Percentiles rank a stretch among this genome's conserved stretches.
Evolutionary conservation across 2,888 invertebrate species (phyloP).

Genomic region (Cyrtodaria siliqua): DNA sequence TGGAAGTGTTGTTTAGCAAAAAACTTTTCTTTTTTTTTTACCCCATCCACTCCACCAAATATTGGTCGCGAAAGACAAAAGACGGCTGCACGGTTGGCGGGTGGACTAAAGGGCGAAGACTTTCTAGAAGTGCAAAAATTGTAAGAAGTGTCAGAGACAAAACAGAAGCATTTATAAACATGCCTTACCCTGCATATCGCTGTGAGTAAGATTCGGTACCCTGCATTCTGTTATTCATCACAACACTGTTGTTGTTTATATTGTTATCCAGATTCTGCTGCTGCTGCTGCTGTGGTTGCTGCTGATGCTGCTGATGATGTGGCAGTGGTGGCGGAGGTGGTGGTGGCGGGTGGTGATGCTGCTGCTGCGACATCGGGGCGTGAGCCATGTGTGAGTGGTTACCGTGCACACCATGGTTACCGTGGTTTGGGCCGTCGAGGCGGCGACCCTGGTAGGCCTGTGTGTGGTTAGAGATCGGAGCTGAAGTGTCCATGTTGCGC

Average conservation of each 20-base stretch:
- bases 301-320: conserved; percentile 18
- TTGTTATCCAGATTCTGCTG: too few relatives aligned
- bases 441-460: conserved; percentile 43
- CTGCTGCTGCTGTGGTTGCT: too few relatives aligned
- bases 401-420: conserved; percentile 27
- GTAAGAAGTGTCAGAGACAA: too few relatives aligned
- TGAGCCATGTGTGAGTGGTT: conserved; percentile 31
- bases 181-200: too few relatives aligned
- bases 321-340: background rate
- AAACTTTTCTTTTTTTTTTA: too few relatives aligned
- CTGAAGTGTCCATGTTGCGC: conserved; percentile 57
- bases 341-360: conserved; percentile 41
- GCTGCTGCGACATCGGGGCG: conserved; percentile 28
- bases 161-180: too few relatives aligned
- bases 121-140: too few relatives aligned
- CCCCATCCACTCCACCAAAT: too few relatives aligned
- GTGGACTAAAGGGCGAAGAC: too few relatives aligned
- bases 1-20: too few relatives aligned
- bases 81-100: too few relatives aligned
- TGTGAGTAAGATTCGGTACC: background rate
- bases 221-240: conserved; percentile 5
- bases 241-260: conserved; percentile 38
- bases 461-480: conserved; percentile 61
- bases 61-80: too few relatives aligned
- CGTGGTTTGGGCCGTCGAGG: conserved; percentile 21